phyloP scores from a whole-genome alignment of 2,113 vertebrate species.

The Seriola dumerili region DNA sequence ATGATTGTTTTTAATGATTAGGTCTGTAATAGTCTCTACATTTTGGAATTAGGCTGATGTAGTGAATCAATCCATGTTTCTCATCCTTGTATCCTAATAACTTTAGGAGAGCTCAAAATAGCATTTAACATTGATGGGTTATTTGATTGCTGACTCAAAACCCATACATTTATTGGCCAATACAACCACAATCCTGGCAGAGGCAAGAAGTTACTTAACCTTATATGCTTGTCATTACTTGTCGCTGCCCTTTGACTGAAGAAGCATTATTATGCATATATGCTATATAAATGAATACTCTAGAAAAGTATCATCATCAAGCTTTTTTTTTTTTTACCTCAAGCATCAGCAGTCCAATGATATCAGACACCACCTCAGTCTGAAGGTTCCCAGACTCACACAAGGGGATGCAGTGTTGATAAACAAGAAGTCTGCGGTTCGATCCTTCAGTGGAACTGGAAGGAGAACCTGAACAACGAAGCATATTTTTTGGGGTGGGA shows the following conservation, averaged over 20 bases:
- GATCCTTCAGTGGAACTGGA: constrained; percentile 85
- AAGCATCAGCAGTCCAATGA: constrained; percentile 94
- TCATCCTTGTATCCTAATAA: background rate
- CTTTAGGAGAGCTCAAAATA: too few relatives aligned
- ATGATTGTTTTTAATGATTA: background rate
- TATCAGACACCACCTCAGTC: constrained; percentile 89
- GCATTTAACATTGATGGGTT: too few relatives aligned
- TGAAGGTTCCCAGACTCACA: constrained; percentile 95
- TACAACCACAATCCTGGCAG: too few relatives aligned
- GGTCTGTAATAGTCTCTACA: background rate
- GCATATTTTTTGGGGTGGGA: background rate
- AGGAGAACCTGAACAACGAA: constrained; percentile 87
- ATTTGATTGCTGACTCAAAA: too few relatives aligned
- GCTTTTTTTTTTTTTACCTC: constrained; percentile 84
- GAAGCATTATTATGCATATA: background rate
- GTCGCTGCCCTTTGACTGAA: background rate
- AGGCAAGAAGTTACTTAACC: background rate
- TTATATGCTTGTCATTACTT: background rate
- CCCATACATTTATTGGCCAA: too few relatives aligned
- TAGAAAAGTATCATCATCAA: background rate
- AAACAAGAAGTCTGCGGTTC: constrained; percentile 87
- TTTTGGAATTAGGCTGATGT: background rate
- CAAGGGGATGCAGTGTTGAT: constrained; percentile 89
- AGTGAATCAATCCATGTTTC: background rate
- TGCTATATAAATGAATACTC: background rate